Base-by-base conservation (phyloP, 2,888 invertebrate genomes). In the Gerosis bhagava region DNA sequence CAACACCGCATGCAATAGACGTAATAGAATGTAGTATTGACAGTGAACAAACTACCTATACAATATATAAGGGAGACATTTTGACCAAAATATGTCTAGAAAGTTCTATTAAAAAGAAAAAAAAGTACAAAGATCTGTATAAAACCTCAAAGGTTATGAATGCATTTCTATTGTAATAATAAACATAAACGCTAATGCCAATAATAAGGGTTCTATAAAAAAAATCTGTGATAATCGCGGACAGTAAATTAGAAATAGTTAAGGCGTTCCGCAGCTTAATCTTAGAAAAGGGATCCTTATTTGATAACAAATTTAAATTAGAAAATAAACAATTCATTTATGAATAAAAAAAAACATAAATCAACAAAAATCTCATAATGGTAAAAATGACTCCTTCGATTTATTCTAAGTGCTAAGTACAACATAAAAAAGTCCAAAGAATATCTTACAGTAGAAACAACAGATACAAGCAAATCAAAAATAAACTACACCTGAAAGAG, bases 1-100 rank as follows among this genome's bases (percentile, higher is more conserved):
- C 70, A 76, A 77, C 70, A 78, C 64, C 42, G 67, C 83, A 82
- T 83, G 83, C 83, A 81, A 72, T 72, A 73, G 15, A 36, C 16
- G 26, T 19, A 13, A 7, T 24, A 44, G 31, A 13, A 31, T 31
- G n/a, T 24, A 31, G 29, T 29, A 25, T 12, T 22, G 28, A 29
- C 4, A 37, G 31, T 25, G 3, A 17, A n/a, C 10, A 22, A 16
- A 17, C 37, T 37, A 19, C 12, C 29, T 37, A 24, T 19, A 29
- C 16, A 44, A 29, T 19, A 6, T 5, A 8, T 12, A 31, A 15
- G 16, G 51, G 59, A 57, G 57, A 49, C 56, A 59, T 57, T 57
- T 54, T 36, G 37, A 53, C 59, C 56, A 57, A 53, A 36, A 10
- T 17, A 10, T 12, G 2, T 11, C 12, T 10, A 5, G 2, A 29